Percentiles rank a stretch among this genome's conserved stretches.
These are phyloP conservation scores for Dynastes maya DNA, from an alignment of 2,888 invertebrate species.

Conservation along the genomic window DNA sequence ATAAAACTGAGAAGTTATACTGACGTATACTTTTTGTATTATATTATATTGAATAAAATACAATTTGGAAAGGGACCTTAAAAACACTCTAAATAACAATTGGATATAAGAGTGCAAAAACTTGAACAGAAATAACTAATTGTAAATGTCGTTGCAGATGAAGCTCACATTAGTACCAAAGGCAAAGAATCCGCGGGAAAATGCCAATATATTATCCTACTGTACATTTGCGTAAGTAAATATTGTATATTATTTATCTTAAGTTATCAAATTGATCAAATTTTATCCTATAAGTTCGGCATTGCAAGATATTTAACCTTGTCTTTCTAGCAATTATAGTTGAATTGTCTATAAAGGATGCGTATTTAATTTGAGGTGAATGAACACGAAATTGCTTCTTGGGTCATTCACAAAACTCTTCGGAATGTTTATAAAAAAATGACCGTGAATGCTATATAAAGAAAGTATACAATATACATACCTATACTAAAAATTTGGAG, in stretches of 20 bases:
- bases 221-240: slow-evolving; percentile 53
- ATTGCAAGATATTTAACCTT: slow-evolving; percentile 13
- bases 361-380: slow-evolving; percentile 9
- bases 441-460: not conserved
- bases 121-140: not conserved
- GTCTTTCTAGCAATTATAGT: not conserved
- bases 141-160: slow-evolving; percentile 67
- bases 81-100: too few relatives aligned
- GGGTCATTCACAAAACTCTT: too few relatives aligned
- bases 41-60: too few relatives aligned
- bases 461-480: too few relatives aligned
- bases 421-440: too few relatives aligned
- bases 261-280: too few relatives aligned
- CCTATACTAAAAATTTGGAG: too few relatives aligned
- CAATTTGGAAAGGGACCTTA: too few relatives aligned
- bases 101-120: too few relatives aligned
- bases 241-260: not conserved
- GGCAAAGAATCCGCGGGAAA: slow-evolving; percentile 52
- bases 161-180: slow-evolving; percentile 42
- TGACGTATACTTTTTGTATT: too few relatives aligned
- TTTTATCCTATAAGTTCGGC: not conserved
- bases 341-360: not conserved
- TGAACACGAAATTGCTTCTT: not conserved
- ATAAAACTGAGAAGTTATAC: too few relatives aligned
- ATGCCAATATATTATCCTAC: slow-evolving; percentile 52